A percentile compares a stretch with the other conserved stretches of the same genome.
phyloP scores from a whole-genome alignment of 2,797 vertebrate species.

The Characodon lateralis region DNA sequence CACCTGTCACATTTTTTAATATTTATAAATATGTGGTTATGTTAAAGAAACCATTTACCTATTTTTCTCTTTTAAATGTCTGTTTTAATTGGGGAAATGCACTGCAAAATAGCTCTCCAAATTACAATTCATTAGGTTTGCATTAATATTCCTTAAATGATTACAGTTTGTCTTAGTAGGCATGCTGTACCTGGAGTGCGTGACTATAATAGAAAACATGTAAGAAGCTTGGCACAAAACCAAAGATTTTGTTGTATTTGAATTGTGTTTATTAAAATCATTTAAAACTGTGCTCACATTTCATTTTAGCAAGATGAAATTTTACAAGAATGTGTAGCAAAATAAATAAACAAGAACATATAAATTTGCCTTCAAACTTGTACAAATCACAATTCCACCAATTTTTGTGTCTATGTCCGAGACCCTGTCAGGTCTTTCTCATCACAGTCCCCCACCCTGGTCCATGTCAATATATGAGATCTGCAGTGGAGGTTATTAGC shows the following conservation, averaged over 20 bases:
- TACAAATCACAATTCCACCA: constrained; percentile 10
- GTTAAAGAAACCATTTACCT: neutral
- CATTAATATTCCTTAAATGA: too few relatives aligned
- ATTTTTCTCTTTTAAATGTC: neutral
- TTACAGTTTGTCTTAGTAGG: neutral
- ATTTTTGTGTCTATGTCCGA: constrained; percentile 7
- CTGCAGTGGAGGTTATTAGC: constrained; percentile 58
- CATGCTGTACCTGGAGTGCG: neutral
- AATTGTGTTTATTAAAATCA: neutral
- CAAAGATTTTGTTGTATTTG: neutral
- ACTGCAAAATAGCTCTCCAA: neutral
- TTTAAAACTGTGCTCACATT: neutral
- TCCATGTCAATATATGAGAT: constrained; percentile 34
- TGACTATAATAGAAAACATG: neutral
- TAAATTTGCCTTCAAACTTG: neutral
- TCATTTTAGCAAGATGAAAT: neutral
- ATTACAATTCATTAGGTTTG: neutral
- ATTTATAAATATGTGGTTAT: neutral
- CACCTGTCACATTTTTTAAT: neutral
- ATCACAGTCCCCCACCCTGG: constrained; percentile 1
- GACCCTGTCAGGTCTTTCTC: constrained; percentile 22
- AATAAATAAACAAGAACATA: neutral
- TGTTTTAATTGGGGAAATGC: neutral
- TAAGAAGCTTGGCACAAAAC: neutral
- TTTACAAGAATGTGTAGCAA: neutral